These are phyloP conservation scores for Perccottus glenii DNA, from an alignment of 2,113 vertebrate species.

Conservation along the genomic window DNA sequence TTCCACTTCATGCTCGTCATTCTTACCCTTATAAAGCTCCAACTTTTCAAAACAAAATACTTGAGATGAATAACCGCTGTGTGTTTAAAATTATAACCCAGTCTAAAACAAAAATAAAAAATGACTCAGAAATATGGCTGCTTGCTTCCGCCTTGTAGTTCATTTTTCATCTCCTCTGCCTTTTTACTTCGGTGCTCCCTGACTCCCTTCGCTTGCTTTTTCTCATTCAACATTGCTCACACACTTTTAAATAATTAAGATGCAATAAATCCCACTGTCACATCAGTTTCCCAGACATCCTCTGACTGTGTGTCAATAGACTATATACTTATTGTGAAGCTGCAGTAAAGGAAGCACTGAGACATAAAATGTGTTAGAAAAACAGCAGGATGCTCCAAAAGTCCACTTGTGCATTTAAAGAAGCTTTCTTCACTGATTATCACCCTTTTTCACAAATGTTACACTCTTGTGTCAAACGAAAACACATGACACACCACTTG, in stretches of 20 bases:
- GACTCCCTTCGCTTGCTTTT: not conserved
- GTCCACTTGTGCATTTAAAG: conserved; percentile 26
- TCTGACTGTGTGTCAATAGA: conserved; percentile 6
- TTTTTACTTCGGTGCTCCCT: conserved; percentile 11
- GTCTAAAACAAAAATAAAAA: conserved; percentile 14
- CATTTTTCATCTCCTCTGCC: conserved; percentile 26
- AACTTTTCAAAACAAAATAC: not conserved
- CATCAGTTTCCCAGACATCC: conserved; percentile 43
- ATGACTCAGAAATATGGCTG: conserved; percentile 18
- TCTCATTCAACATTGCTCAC: conserved; percentile 28
- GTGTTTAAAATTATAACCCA: conserved; percentile 1
- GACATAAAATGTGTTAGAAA: not conserved
- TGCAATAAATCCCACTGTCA: conserved; percentile 65
- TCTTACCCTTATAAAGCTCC: not conserved
- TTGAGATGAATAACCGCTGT: conserved; percentile 3
- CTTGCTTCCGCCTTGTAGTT: not conserved
- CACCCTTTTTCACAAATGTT: conserved; percentile 7
- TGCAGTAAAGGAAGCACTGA: not conserved
- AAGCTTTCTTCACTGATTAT: conserved; percentile 32
- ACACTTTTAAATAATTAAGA: conserved; percentile 68
- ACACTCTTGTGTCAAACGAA: conserved; percentile 15
- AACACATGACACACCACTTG: conserved; percentile 16
- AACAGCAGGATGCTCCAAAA: not conserved
- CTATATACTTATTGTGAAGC: not conserved
- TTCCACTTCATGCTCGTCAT: not conserved